phyloP scores from a whole-genome alignment of 2,113 vertebrate species.

The Crotalus helleri region DNA sequence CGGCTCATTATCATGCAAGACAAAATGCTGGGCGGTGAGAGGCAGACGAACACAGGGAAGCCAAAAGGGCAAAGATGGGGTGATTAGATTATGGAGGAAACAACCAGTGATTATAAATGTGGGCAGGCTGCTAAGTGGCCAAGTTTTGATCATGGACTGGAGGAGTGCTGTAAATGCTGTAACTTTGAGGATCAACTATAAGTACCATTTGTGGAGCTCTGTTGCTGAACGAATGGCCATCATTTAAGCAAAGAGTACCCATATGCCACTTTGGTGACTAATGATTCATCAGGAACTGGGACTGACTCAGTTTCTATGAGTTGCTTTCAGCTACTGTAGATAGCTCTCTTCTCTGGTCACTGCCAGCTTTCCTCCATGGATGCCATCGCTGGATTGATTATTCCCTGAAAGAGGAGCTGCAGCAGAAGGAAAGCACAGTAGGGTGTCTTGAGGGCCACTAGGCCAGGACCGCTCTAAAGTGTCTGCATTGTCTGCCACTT shows the following conservation, averaged over 20 bases:
- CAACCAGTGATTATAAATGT: background rate
- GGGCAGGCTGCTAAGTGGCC: background rate
- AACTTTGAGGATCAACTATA: background rate
- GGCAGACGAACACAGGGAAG: background rate
- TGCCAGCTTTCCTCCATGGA: background rate
- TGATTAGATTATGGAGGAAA: background rate
- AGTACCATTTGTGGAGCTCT: background rate
- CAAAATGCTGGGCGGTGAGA: background rate
- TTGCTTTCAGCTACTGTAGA: background rate
- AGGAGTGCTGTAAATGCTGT: background rate
- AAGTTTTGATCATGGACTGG: background rate
- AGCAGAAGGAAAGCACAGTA: background rate
- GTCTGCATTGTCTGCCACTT: background rate
- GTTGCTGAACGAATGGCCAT: background rate
- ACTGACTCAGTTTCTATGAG: background rate
- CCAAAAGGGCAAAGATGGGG: background rate
- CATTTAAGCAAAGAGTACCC: background rate
- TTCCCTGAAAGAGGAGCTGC: background rate
- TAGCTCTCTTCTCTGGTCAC: background rate
- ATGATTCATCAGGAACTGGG: background rate
- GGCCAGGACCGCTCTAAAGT: background rate
- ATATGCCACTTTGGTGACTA: background rate
- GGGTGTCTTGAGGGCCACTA: background rate
- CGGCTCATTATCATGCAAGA: background rate
- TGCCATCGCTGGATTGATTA: background rate